Evolutionary conservation across 2,113 vertebrate species (phyloP).

Genomic region (Colinus virginianus): DNA sequence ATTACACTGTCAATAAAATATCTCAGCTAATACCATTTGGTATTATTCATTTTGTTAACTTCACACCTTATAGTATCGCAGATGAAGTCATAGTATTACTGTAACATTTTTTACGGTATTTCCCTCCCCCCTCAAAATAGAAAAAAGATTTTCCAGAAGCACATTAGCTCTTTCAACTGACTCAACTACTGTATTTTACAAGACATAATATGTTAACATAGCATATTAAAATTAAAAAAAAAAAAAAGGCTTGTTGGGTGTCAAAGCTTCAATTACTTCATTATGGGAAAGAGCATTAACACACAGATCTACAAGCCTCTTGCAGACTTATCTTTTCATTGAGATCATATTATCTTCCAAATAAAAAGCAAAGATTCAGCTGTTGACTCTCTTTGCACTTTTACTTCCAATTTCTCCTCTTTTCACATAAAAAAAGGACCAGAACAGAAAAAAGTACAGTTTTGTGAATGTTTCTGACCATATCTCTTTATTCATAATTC

Average conservation of each 20-base stretch:
- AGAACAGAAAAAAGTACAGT: not conserved
- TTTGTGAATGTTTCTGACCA: not conserved
- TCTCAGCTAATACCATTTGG: too few relatives aligned
- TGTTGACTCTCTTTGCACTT: not conserved
- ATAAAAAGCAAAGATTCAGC: not conserved
- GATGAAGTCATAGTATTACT: fast-evolving
- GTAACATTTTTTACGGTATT: not conserved
- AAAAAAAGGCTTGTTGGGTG: not conserved
- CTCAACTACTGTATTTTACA: not conserved
- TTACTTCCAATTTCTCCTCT: not conserved
- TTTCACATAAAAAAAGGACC: not conserved
- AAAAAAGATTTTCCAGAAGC: not conserved
- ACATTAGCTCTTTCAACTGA: not conserved
- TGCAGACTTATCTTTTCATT: not conserved
- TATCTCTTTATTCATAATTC: not conserved
- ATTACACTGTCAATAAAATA: too few relatives aligned
- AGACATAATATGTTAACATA: not conserved
- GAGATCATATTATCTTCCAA: not conserved
- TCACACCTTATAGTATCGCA: not conserved
- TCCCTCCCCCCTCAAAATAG: not conserved
- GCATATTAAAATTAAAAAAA: not conserved
- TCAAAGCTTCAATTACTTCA: not conserved
- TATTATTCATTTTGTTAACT: too few relatives aligned
- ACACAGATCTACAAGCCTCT: not conserved
- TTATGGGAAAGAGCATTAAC: not conserved